These are phyloP conservation scores for Ochropacha duplaris DNA, from an alignment of 2,888 invertebrate genomes.

Conservation along the genomic window DNA sequence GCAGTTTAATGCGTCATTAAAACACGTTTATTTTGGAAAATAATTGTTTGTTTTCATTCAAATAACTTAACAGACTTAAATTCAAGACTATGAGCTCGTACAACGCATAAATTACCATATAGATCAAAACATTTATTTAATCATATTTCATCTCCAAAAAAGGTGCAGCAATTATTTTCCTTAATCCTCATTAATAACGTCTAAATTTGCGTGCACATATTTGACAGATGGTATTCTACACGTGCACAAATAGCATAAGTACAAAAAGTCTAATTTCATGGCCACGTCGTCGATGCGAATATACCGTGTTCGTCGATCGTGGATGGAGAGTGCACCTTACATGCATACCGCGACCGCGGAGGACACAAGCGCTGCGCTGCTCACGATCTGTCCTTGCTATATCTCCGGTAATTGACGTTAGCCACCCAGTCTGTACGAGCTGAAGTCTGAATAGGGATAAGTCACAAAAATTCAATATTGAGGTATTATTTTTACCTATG, in stretches of 20 bases:
- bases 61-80: too few species aligned
- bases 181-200: not conserved
- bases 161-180: not conserved
- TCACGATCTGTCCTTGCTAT: constrained; percentile 76
- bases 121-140: too few species aligned
- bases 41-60: too few species aligned
- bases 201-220: not conserved
- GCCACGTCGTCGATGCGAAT: not conserved
- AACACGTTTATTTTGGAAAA: too few species aligned
- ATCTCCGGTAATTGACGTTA: constrained; percentile 76
- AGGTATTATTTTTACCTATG: not conserved
- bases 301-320: not conserved
- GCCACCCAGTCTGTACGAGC: constrained; percentile 65
- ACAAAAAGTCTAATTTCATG: constrained; percentile 1
- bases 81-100: too few species aligned
- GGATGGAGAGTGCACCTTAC: constrained; percentile 38
- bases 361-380: constrained; percentile 44
- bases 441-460: constrained; percentile 24
- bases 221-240: not conserved
- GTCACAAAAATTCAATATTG: constrained; percentile 6
- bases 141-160: not conserved
- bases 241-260: not conserved
- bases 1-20: too few species aligned
- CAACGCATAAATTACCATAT: too few species aligned
- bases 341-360: constrained; percentile 55